Base-by-base conservation (phyloP, 1,140 invertebrate species). In the Andricus grossulariae region DNA sequence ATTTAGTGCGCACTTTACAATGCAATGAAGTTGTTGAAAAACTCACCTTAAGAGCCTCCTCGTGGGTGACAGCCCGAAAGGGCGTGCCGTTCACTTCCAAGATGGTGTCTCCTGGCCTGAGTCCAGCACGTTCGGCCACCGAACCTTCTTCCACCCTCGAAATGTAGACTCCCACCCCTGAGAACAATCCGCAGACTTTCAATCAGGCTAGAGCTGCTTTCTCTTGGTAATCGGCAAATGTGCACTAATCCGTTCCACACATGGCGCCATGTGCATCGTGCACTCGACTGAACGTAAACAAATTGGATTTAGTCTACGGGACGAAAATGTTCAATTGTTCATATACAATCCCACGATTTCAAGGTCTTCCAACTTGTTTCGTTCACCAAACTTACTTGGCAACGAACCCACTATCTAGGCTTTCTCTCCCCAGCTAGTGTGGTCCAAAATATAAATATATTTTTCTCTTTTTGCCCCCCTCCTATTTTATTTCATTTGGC, bases 21-120 rank as follows among this genome's bases (percentile, higher is more conserved):
- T 50, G 7, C 49, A 74, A 50, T 60, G 4, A 32, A 45, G 6
- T 70, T 49, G 21, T 77, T 72, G 25, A 50, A 25, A 78, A 78
- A 84, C 91, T 94, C 93, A 97, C 96, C 94, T 97, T 97, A 79
- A 97, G 93, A 71, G 96, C 96, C 90, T 97, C 96, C 87, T 97
- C 96, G 88, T 97, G 96, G 78, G 95, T 96, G 83, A 97, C 96
- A 79, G 94, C 95, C 49, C 95, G 96, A 90, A 97, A 97, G 77
- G 96, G 96, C 73, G 95, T 97, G 70, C 96, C 96, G 90, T 97
- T 97, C 78, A 97, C 96, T 91, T 97, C 95, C 81, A 97, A 92
- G 86, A 97, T 97, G 86, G 96, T 96, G 92, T 98, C 96, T 78
- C 96, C 96, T 78, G 96, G 96, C 84, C 96, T 93, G 73, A 97